Evolutionary conservation across 2,797 vertebrate genomes (phyloP), one percentile per base, ranked within the genome.

Genomic region (Malacoraja senta): DNA sequence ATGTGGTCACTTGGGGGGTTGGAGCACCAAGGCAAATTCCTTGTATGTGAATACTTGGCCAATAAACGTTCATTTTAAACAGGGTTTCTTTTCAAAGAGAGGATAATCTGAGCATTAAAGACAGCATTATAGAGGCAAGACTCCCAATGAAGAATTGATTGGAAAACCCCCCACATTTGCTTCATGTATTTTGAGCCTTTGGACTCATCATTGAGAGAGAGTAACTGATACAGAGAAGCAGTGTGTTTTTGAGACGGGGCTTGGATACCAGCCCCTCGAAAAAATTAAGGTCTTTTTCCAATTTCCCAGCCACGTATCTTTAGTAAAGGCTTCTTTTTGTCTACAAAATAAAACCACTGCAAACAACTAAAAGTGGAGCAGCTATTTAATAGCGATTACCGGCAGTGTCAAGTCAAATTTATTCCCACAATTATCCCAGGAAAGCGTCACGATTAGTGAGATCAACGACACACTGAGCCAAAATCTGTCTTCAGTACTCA

Each of bases 401-500:
- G 58, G 4, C 12, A n/a, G 53, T 8, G 29, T 13, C 44, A 58
- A 35, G 84, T 68, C 65, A 68, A n/a, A 88, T 32, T 19, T 19
- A 17, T 88, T n/a, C 84, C 84, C 63, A 35, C 29, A 65, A 65
- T 63, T 63, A 7, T 9, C 63, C 61, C 2, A 24, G 61, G 26
- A 29, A 83, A 58, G 29, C 1, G 63, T 35, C 17, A n/a, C 53
- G 44, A 29, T 84, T 29, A 84, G 15, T 26, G n/a, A 32, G 17
- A 65, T 17, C 17, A 63, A n/a, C 15, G 44, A 53, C 44, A 53
- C 44, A 6, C 4, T 17, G 61, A 65, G 44, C 26, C 81, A 13
- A 84, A 84, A 84, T 68, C 21, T 88, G 84, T 88, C 61, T 68
- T 88, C 84, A 88, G 63, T 88, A 88, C 61, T 68, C 84, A 88